phyloP scores from a whole-genome alignment of 2,888 invertebrate genomes.

The Biston betularia region DNA sequence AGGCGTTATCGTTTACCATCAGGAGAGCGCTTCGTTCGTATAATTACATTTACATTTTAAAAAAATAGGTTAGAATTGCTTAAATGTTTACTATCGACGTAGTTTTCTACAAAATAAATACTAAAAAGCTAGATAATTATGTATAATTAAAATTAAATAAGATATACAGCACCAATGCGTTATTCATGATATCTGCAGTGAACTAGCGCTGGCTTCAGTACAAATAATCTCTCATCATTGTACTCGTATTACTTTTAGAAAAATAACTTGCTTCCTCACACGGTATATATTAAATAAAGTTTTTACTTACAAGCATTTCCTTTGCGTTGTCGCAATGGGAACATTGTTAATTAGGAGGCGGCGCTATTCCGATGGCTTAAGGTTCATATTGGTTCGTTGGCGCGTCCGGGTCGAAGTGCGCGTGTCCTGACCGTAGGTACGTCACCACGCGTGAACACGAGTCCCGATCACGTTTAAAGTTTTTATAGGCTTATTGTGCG shows the following conservation, averaged over 20 bases:
- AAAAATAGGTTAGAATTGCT: too few relatives aligned
- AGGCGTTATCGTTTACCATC: too few relatives aligned
- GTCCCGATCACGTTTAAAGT: constrained; percentile 64
- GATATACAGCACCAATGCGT: too few relatives aligned
- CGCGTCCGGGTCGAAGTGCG: constrained; percentile 61
- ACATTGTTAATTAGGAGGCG: constrained; percentile 71
- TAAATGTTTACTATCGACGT: too few relatives aligned
- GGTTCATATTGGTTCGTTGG: constrained; percentile 73
- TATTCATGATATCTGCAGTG: constrained; percentile 21
- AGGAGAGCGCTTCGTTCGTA: too few relatives aligned
- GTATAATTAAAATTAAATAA: too few relatives aligned
- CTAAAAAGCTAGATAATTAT: too few relatives aligned
- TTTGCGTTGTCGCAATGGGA: constrained; percentile 61
- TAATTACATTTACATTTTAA: too few relatives aligned
- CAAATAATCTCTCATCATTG: background rate
- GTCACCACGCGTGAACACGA: constrained; percentile 69
- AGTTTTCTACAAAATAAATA: too few relatives aligned
- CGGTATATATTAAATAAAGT: constrained; percentile 51
- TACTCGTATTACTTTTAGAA: background rate
- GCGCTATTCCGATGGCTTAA: constrained; percentile 71
- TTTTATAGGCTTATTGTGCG: constrained; percentile 64
- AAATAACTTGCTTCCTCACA: background rate
- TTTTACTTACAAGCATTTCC: constrained; percentile 65
- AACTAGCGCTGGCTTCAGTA: background rate
- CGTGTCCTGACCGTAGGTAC: constrained; percentile 64